Evolutionary conservation across 2,888 invertebrate species (phyloP), one percentile per base, ranked within the genome.

Genomic region (Eristalis intricaria): DNA sequence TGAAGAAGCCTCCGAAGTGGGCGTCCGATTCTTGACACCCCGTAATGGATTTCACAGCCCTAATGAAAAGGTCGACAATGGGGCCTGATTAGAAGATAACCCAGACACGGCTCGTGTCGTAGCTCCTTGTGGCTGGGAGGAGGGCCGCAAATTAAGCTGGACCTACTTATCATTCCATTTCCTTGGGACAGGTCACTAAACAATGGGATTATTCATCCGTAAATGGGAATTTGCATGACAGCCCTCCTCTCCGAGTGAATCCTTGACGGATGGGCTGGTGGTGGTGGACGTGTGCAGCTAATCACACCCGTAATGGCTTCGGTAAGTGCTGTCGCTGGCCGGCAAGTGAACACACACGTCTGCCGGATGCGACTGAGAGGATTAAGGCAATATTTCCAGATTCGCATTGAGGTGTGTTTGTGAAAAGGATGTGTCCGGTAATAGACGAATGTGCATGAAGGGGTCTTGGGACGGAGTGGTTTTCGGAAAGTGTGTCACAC

Each of bases 121-220:
- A 50, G 19, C 19, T 50, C 50, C 19, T 19, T 50, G 50, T 19
- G 50, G 50, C 19, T 19, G 19, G 38, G 13, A n/a, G n/a, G 40
- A 10, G 15, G 13, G 43, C 29, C 56, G 58, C 40, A 60, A 76
- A 68, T 69, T 60, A 13, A 69, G 61, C 50, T 43, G 35, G 60
- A 10, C 50, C 63, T 40, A 66, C 19, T 50, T 61, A 43, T 32
- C 66, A 40, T 76, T 68, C 58, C 58, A 58, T 66, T 32, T 77
- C 32, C 50, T 26, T 60, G 32, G 40, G 23, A 43, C 38, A 75
- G 58, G 63, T 15, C 43, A 61, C 26, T 43, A 19, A 29, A 50
- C 61, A 76, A 50, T 69, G 22, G n/a, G 77, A 35, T 77, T 35
- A 77, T 19, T 69, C 35, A 26, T 50, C 68, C 66, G 22, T 66